Conservation (phyloP, 2,797 vertebrate species). For the Onychomys leucogaster region DNA sequence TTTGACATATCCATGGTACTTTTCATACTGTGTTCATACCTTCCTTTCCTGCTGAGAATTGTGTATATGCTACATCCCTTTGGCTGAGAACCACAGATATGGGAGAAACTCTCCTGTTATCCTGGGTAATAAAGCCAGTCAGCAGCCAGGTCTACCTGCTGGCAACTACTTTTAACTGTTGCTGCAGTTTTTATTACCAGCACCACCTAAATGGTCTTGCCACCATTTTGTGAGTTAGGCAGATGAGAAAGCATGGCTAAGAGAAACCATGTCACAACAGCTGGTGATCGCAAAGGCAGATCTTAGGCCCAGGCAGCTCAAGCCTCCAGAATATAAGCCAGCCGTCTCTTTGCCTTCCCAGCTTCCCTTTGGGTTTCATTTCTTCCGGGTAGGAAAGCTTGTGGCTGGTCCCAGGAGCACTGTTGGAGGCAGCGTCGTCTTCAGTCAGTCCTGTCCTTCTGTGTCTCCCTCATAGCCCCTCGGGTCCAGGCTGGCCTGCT, state of each 20-base stretch:
- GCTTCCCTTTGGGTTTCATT: background rate
- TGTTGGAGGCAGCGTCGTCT: background rate
- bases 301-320: background rate
- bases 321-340: background rate
- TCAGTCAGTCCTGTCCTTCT: background rate
- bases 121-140: conserved; percentile 34
- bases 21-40: background rate
- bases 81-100: conserved; percentile 40
- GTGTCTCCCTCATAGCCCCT: conserved; percentile 86
- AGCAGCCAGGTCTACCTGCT: conserved; percentile 54
- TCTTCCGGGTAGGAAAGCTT: background rate
- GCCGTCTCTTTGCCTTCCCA: background rate
- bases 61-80: conserved; percentile 4
- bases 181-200: conserved; percentile 17
- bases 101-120: conserved; percentile 59
- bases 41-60: background rate
- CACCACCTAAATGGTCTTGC: background rate
- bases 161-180: conserved; percentile 27
- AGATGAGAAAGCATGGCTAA: conserved; percentile 38
- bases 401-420: background rate
- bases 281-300: conserved; percentile 15
- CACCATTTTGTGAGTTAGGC: conserved; percentile 50
- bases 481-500: conserved; percentile 94
- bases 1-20: conserved; percentile 1
- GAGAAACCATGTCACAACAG: conserved; percentile 59